Conservation (phyloP, 2,888 invertebrate genomes). For the Polietes domitor region DNA sequence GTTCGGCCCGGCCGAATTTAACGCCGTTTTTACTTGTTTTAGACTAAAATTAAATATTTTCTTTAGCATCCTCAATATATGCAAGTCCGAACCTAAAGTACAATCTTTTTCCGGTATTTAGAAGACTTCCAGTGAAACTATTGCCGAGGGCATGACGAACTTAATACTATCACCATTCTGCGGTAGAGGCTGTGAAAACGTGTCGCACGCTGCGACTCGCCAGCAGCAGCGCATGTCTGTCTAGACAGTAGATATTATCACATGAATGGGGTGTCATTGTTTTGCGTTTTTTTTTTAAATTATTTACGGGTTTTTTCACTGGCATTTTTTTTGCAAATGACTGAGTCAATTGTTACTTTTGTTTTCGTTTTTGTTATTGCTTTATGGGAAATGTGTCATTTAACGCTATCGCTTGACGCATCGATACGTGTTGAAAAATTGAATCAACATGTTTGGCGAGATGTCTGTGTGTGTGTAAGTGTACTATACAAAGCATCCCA, state of each 20-base stretch:
- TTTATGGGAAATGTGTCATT: slow-evolving; percentile 19
- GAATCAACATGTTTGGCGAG: neutral
- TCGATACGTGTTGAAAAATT: neutral
- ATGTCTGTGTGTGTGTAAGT: no score
- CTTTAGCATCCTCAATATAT: no score
- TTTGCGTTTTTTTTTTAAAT: slow-evolving; percentile 48
- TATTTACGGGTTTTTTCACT: neutral
- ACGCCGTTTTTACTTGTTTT: no score
- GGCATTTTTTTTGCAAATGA: neutral
- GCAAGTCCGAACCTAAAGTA: no score
- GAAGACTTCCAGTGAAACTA: no score
- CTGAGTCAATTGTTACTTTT: slow-evolving; percentile 3
- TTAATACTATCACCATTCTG: neutral
- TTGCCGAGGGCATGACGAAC: neutral
- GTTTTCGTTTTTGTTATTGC: neutral
- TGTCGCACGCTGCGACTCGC: neutral
- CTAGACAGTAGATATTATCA: slow-evolving; percentile 70
- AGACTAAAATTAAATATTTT: no score
- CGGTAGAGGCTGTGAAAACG: neutral
- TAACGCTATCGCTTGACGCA: slow-evolving; percentile 2
- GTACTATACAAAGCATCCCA: no score
- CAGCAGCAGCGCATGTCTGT: slow-evolving; percentile 57
- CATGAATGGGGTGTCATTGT: slow-evolving; percentile 67
- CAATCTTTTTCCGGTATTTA: no score
- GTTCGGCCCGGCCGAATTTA: no score